Conservation (phyloP, 1,140 invertebrate species). For the Diprion similis region DNA sequence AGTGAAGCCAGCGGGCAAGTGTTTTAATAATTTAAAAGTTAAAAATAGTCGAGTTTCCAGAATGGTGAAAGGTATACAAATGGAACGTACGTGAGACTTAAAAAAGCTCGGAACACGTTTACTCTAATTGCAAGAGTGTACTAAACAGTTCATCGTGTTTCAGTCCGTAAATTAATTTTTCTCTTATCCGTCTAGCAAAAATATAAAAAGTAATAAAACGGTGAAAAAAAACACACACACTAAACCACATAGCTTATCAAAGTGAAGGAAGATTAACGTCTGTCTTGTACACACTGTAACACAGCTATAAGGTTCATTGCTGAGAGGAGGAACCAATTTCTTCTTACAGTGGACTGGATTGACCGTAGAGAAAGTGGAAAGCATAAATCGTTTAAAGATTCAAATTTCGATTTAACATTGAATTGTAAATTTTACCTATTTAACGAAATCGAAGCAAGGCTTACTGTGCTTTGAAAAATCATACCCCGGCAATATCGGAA, state of each 20-base stretch:
- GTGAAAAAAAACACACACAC: no score
- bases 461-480: not conserved
- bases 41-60: not conserved
- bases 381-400: not conserved
- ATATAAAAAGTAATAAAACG: no score
- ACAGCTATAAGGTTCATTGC: no score
- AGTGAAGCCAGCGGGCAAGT: no score
- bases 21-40: not conserved
- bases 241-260: no score
- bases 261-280: no score
- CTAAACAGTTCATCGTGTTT: not conserved
- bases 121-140: not conserved
- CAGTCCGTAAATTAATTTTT: no score
- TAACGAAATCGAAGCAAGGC: not conserved
- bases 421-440: not conserved
- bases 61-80: not conserved
- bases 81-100: constrained; percentile 2
- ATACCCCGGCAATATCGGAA: not conserved
- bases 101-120: not conserved
- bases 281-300: no score
- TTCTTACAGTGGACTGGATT: not conserved
- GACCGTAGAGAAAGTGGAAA: no score
- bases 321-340: not conserved
- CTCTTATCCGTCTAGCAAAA: no score
- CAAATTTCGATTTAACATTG: not conserved